Evolutionary conservation across 2,113 vertebrate genomes (phyloP).

Genomic region (Oxyruncus cristatus): DNA sequence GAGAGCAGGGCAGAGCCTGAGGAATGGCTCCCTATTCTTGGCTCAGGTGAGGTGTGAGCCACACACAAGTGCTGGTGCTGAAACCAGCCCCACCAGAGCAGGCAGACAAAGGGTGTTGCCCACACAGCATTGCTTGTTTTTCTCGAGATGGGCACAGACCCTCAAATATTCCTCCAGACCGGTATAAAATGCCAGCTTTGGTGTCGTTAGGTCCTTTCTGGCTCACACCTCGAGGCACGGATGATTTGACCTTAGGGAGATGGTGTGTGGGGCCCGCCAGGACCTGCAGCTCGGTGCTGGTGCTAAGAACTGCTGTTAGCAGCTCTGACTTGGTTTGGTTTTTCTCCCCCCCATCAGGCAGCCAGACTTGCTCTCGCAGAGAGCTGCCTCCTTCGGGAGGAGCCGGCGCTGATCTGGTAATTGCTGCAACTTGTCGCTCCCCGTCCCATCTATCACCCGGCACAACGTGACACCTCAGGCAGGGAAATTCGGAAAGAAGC

Average conservation of each 20-base stretch:
- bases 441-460: neutral
- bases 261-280: neutral
- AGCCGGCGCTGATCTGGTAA: neutral
- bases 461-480: neutral
- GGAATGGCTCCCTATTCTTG: neutral
- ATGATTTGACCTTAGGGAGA: neutral
- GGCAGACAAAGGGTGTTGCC: neutral
- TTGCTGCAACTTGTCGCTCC: neutral
- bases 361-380: neutral
- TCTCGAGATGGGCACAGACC: neutral
- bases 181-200: neutral
- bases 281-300: neutral
- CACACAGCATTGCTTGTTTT: neutral
- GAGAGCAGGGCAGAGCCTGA: neutral
- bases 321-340: neutral
- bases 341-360: neutral
- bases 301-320: neutral
- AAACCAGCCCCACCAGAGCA: neutral
- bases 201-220: neutral
- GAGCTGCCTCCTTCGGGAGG: neutral
- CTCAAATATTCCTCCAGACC: neutral
- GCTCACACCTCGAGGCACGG: neutral
- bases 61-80: neutral
- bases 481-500: constrained; percentile 20
- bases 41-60: neutral